These are phyloP conservation scores for Dendrolimus kikuchii DNA, from an alignment of 1,140 invertebrate species.

Conservation along the genomic window DNA sequence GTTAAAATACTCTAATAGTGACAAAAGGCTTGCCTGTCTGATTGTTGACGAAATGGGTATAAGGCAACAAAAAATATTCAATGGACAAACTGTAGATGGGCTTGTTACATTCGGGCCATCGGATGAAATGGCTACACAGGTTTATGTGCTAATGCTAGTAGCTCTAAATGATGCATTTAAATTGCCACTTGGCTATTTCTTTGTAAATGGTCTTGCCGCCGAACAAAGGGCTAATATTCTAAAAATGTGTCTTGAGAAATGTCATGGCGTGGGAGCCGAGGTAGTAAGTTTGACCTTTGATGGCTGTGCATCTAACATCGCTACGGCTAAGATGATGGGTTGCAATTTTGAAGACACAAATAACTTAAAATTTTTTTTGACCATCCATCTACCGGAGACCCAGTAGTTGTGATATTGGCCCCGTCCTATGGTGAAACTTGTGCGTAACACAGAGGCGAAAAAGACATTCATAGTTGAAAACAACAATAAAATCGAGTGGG, in stretches of 20 bases:
- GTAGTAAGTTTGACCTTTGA: constrained; percentile 21
- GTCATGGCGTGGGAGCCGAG: constrained; percentile 10
- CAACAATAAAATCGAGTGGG: constrained; percentile 6
- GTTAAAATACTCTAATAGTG: too few species aligned
- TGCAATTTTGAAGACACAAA: constrained; percentile 6
- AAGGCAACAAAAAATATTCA: too few species aligned
- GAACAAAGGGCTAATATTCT: constrained; percentile 20
- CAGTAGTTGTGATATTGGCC: too few species aligned
- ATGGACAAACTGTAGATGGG: too few species aligned
- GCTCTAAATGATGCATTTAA: constrained; percentile 12
- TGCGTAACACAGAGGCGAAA: constrained; percentile 2
- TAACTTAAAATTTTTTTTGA: too few species aligned
- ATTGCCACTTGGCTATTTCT: constrained; percentile 25
- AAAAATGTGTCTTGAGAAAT: constrained; percentile 13
- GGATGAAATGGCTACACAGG: too few species aligned
- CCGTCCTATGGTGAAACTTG: too few species aligned
- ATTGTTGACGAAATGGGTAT: too few species aligned
- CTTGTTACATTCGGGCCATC: too few species aligned
- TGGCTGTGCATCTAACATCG: constrained; percentile 17
- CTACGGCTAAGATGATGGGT: constrained; percentile 12
- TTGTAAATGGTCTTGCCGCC: constrained; percentile 17
- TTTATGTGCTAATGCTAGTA: too few species aligned
- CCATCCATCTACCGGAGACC: too few species aligned
- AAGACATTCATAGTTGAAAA: constrained; percentile 1
- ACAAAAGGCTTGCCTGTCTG: too few species aligned